Base-by-base conservation (phyloP, 2,797 vertebrate genomes). In the Chromobotia macracanthus region DNA sequence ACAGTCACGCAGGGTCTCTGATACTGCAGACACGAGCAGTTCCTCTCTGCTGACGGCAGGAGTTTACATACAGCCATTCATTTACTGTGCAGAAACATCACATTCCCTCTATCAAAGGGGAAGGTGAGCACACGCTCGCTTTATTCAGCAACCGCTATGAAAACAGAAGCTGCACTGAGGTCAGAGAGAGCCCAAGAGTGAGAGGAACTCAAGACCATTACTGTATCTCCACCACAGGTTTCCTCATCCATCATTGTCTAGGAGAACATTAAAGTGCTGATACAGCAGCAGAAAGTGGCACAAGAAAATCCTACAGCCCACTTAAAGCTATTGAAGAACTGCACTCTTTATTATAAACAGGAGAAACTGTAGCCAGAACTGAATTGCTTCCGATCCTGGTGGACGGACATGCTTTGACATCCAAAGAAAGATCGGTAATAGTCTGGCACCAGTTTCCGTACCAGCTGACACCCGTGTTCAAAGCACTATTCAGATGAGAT, bases 171-270 rank as follows among this genome's bases (percentile, higher is more conserved):
- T 58, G 50, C 56, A n/a, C 50, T 21, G 58, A 79, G 80, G 75
- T 82, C 74, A 67, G 25, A 65, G 61, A 48, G 28, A 65, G 3
- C n/a, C 51, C 18, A 51, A 15, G 38, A 48, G 31, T 6, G 12
- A 63, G 53, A 79, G 9, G 15, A 68, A 58, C 48, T 73, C 31
- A 10, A n/a, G 31, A 68, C 61, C 44, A 58, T 77, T 82, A 68
- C 68, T 73, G 44, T 61, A 67, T 60, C 75, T 67, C 56, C 53
- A 51, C 25, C 63, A 53, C 48, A 28, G 35, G 44, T 82, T 60
- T 61, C 50, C 35, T 71, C 81, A 80, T 83, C 50, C 50, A 46
- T 83, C 72, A 69, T 61, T 71, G 81, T 80, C 77, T 76, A 51
- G 12, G 35, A 48, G 16, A 68, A 44, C 21, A 63, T 44, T 41